Percentiles rank a stretch among this genome's conserved stretches.
Evolutionary conservation across 2,888 invertebrate genomes (phyloP).

Genomic region (Polietes domitor): DNA sequence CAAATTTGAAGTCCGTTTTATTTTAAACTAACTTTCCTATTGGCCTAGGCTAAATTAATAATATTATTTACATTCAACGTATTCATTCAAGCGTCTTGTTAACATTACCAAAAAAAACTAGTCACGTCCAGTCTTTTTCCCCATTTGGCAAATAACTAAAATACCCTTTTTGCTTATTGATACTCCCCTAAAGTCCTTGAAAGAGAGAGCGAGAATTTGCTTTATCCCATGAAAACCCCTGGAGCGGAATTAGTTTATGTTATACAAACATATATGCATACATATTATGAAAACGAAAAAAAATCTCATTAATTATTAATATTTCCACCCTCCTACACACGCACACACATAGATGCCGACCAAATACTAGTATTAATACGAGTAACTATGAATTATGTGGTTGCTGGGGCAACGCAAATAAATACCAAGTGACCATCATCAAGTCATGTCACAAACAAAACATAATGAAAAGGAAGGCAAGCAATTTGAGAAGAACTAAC

Average conservation of each 20-base stretch:
- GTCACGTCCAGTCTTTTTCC: no score
- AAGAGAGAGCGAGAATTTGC: not conserved
- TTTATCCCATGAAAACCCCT: not conserved
- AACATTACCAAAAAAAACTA: no score
- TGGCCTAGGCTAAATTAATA: no score
- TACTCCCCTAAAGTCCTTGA: not conserved
- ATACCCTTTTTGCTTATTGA: not conserved
- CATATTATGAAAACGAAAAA: not conserved
- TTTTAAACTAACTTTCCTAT: no score
- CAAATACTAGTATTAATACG: slow-evolving; percentile 3
- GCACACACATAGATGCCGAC: not conserved
- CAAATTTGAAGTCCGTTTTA: no score
- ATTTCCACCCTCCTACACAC: not conserved
- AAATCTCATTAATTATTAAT: slow-evolving; percentile 21
- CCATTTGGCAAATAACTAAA: no score
- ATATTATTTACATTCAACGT: no score
- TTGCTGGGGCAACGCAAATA: not conserved
- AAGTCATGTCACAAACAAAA: not conserved
- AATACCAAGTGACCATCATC: not conserved
- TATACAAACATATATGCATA: not conserved
- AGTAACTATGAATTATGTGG: slow-evolving; percentile 4
- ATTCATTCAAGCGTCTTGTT: no score
- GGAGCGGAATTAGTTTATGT: not conserved
- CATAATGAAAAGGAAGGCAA: not conserved
- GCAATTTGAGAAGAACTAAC: not conserved